Conservation (phyloP, 2,888 invertebrate species). For the Scaptomyza polygonia region DNA sequence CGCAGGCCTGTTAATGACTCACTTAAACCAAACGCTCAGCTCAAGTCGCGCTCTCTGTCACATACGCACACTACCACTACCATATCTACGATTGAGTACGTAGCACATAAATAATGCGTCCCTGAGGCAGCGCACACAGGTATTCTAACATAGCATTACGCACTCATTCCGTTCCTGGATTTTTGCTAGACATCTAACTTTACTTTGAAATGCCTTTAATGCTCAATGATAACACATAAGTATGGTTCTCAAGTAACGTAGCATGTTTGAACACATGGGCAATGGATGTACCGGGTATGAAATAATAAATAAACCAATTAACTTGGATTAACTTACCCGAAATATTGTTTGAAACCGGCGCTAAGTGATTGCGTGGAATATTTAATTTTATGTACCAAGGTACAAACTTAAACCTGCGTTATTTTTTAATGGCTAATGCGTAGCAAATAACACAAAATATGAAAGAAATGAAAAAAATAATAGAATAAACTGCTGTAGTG, state of each 20-base stretch:
- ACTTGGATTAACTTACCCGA: slow-evolving; percentile 51
- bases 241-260: slow-evolving; percentile 9
- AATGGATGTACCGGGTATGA: slow-evolving; percentile 3
- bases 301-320: slow-evolving; percentile 34
- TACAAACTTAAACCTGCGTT: slow-evolving; percentile 46
- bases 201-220: slow-evolving; percentile 48
- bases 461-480: slow-evolving; percentile 57
- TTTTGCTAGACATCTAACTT: slow-evolving; percentile 48
- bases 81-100: slow-evolving; percentile 7
- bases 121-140: slow-evolving; percentile 63
- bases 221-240: slow-evolving; percentile 50
- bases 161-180: slow-evolving; percentile 46
- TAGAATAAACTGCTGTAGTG: slow-evolving; percentile 52
- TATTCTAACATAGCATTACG: slow-evolving; percentile 70
- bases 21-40: slow-evolving; percentile 54
- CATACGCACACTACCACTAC: slow-evolving; percentile 15
- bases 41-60: slow-evolving; percentile 40
- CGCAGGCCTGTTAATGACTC: slow-evolving; percentile 75
- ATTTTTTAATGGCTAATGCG: slow-evolving; percentile 48
- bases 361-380: slow-evolving; percentile 56
- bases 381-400: slow-evolving; percentile 44
- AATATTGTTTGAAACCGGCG: slow-evolving; percentile 54
- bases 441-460: slow-evolving; percentile 53
- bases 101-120: slow-evolving; percentile 6
- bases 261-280: slow-evolving; percentile 12